Percentiles rank a stretch among this genome's conserved stretches.
phyloP scores from a whole-genome alignment of 2,888 invertebrate genomes.

The Arge pagana region DNA sequence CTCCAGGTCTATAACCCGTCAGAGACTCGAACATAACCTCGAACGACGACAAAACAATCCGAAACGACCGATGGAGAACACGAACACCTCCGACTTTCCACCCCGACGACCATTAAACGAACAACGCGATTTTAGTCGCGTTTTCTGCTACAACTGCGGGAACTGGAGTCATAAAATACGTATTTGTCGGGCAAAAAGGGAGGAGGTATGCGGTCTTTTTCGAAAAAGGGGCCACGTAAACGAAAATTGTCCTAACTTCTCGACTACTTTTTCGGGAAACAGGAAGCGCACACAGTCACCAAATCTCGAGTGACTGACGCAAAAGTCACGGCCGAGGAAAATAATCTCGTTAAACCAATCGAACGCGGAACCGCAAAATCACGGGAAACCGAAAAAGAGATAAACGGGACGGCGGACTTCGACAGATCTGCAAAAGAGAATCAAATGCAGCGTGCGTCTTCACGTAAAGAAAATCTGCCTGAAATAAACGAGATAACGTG shows the following conservation, averaged over 20 bases:
- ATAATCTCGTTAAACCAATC: not conserved
- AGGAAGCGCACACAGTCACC: conserved; percentile 21
- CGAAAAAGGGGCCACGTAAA: conserved; percentile 18
- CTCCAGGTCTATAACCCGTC: conserved; percentile 9
- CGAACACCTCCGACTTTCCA: not conserved
- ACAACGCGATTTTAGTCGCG: conserved; percentile 8
- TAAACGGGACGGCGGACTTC: not conserved
- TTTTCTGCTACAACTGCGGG: conserved; percentile 24
- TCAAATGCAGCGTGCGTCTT: not conserved
- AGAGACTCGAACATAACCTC: conserved; percentile 15
- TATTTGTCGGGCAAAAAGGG: conserved; percentile 14
- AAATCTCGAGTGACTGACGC: conserved; percentile 17
- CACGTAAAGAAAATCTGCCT: not conserved
- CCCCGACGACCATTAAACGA: not conserved
- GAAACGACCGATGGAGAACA: too few species aligned
- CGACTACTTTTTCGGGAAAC: too few species aligned
- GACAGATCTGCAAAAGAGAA: not conserved
- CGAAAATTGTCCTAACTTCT: conserved; percentile 18
- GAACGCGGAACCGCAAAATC: not conserved
- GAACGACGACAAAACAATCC: not conserved
- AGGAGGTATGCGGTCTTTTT: conserved; percentile 18
- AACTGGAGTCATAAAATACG: conserved; percentile 20
- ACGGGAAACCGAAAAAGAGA: not conserved
- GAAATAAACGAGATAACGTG: too few species aligned
- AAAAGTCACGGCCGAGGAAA: not conserved